These are phyloP conservation scores for Berghia stephanieae DNA, from an alignment of 1,140 invertebrate genomes.

Conservation along the genomic window DNA sequence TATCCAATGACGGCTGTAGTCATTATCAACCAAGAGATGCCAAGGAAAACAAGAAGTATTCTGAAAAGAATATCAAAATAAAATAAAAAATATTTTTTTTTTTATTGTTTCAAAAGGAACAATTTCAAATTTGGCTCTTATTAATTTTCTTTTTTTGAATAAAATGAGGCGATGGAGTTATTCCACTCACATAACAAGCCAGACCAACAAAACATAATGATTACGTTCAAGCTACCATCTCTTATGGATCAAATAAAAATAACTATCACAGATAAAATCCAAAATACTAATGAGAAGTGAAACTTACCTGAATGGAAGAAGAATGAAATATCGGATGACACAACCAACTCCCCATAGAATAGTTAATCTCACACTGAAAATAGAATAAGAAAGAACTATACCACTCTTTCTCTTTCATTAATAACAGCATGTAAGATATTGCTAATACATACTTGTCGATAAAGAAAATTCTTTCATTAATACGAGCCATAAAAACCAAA, in stretches of 20 bases:
- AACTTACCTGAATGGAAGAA: constrained; percentile 59
- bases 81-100: neutral
- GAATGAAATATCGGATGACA: constrained; percentile 52
- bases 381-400: constrained; percentile 13
- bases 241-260: neutral
- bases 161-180: neutral
- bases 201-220: neutral
- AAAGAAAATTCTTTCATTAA: neutral
- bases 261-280: too few relatives aligned
- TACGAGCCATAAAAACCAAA: neutral
- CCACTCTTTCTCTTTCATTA: neutral
- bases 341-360: constrained; percentile 54
- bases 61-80: constrained; percentile 42
- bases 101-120: neutral
- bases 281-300: too few relatives aligned
- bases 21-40: constrained; percentile 47
- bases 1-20: constrained; percentile 59
- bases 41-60: constrained; percentile 41
- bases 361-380: constrained; percentile 53
- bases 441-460: neutral
- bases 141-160: neutral
- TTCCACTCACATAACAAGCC: neutral
- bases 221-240: neutral
- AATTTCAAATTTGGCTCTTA: neutral
- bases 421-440: neutral